Percentiles rank a stretch among this genome's conserved stretches.
phyloP scores from a whole-genome alignment of 2,113 vertebrate species.

The Fukomys damarensis region DNA sequence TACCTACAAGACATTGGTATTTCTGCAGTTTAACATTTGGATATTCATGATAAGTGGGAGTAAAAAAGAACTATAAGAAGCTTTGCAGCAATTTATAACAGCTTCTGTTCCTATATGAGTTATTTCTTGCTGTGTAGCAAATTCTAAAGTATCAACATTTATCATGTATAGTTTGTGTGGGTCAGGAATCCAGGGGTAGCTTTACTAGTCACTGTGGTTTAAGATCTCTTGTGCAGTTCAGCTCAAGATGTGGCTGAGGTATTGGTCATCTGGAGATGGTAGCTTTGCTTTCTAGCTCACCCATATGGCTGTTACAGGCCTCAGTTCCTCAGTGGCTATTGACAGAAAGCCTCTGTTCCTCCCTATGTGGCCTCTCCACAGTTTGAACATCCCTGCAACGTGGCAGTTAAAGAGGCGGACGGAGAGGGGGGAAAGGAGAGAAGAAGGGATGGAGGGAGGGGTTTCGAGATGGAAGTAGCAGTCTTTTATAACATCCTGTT shows the following conservation, averaged over 20 bases:
- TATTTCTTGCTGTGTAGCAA: neutral
- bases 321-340: neutral
- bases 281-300: neutral
- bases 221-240: neutral
- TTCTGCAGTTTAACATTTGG: neutral
- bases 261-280: neutral
- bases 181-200: neutral
- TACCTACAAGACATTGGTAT: neutral
- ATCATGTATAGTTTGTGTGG: neutral
- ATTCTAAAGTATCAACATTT: neutral
- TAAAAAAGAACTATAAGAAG: neutral
- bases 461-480: neutral
- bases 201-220: neutral
- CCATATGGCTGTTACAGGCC: neutral
- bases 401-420: neutral
- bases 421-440: neutral
- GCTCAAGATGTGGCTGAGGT: neutral
- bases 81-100: neutral
- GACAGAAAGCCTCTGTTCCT: neutral
- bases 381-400: neutral
- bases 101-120: neutral
- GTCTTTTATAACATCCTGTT: neutral
- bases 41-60: neutral
- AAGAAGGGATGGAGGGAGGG: neutral
- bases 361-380: fast-evolving